phyloP scores from a whole-genome alignment of 2,113 vertebrate species.

The Gymnogyps californianus region DNA sequence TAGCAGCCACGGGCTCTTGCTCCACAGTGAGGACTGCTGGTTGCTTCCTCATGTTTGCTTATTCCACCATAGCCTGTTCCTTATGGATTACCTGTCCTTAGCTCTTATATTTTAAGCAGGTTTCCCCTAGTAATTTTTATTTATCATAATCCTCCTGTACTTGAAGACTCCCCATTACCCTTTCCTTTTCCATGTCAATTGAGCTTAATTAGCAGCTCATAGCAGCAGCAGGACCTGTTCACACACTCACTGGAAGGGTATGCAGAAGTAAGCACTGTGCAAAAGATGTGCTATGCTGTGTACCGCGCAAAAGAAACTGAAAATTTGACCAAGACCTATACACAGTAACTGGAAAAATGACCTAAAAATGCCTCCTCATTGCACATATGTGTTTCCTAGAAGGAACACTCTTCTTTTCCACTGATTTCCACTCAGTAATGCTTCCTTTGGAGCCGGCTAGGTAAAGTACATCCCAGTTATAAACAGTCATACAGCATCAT shows the following conservation, averaged over 20 bases:
- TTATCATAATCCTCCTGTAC: neutral
- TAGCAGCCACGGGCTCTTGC: neutral
- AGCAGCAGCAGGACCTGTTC: neutral
- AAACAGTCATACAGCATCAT: rapidly evolving
- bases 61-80: neutral
- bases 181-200: neutral
- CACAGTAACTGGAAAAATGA: neutral
- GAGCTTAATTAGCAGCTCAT: neutral
- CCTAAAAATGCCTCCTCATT: neutral
- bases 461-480: neutral
- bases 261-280: neutral
- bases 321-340: neutral
- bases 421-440: neutral
- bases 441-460: neutral
- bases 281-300: neutral
- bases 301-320: neutral
- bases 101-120: neutral
- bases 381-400: neutral
- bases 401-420: neutral
- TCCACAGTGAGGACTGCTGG: neutral
- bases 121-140: neutral
- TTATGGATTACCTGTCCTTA: neutral
- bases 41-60: neutral
- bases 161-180: neutral
- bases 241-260: neutral